Evolutionary conservation across 2,797 vertebrate species (phyloP), one percentile per base, ranked within the genome.

Genomic region (Pteropus rufus): DNA sequence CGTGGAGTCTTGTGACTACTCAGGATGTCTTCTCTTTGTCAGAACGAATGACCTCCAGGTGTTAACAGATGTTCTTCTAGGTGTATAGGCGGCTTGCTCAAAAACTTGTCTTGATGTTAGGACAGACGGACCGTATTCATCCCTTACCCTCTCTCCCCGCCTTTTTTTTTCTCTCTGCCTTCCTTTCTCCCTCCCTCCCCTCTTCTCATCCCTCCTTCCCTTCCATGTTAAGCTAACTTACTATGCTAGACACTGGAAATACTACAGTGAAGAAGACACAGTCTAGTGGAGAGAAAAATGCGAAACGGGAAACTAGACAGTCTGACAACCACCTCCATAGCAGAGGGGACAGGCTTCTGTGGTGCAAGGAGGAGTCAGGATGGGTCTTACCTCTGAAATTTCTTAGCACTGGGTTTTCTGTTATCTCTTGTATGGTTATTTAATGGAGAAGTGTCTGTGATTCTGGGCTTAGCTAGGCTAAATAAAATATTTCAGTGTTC

Each of bases 391-490:
- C 26, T 93, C 23, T n/a, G 62, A 83, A 70, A 75, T 46, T 34
- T 14, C 26, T 86, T 29, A 76, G 80, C 21, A 7, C 52, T 2
- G 23, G 9, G 5, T 46, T 60, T 82, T 79, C 19, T 46, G 10
- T 52, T 54, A 31, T 39, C 65, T 65, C 21, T 46, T 58, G 7
- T n/a, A 1, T 11, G 36, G 5, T 73, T 93, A 70, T 77, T 95
- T 93, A 81, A 70, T 36, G 62, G 86, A 93, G 60, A 64, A 18
- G 2, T 84, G 1, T 44, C 86, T 90, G 34, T 62, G 93, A 77
- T 73, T 90, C 54, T 36, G 18, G 56, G 90, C 34, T 72, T 67
- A 72, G 46, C n/a, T 23, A 62, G 85, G 49, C 60, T 58, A 79
- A 39, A 82, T 79, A 75, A 79, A 96, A 75, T 79, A 34, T 36